Percentiles rank a stretch among this genome's conserved stretches.
phyloP scores from a whole-genome alignment of 2,113 vertebrate genomes.

The Suncus etruscus region DNA sequence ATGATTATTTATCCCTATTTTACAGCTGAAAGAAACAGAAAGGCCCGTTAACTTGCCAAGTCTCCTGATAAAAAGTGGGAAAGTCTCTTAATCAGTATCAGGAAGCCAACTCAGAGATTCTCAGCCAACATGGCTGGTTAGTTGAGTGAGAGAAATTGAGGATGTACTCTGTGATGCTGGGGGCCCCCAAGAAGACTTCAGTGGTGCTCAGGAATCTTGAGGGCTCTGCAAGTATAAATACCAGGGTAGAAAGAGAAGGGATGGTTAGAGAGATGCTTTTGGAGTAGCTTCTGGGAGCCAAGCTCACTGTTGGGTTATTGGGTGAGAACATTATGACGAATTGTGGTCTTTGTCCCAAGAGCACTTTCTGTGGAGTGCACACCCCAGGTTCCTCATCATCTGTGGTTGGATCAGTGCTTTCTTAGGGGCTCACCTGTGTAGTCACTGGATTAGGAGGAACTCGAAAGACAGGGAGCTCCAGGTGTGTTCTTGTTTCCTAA shows the following conservation, averaged over 20 bases:
- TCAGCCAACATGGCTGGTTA: no score
- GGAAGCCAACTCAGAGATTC: no score
- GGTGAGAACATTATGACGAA: not conserved
- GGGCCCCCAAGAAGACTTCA: no score
- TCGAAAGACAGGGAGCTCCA: not conserved
- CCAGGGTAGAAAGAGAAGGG: not conserved
- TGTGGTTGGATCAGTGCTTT: not conserved
- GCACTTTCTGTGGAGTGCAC: not conserved
- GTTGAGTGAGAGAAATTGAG: no score
- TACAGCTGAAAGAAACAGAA: not conserved
- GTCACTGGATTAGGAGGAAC: not conserved
- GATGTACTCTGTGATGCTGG: no score
- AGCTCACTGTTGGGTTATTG: not conserved
- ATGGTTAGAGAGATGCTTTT: not conserved
- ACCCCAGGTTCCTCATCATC: not conserved
- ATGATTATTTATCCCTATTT: not conserved
- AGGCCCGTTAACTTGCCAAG: not conserved
- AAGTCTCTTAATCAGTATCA: not conserved
- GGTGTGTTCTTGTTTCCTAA: not conserved
- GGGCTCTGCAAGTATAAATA: not conserved
- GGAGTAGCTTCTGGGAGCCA: not conserved
- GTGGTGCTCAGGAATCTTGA: no score
- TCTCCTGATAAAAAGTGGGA: not conserved
- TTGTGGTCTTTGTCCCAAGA: conserved; percentile 4
- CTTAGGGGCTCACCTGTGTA: not conserved